Base-by-base conservation (phyloP, 2,888 invertebrate genomes). In the Rhyacophila evoluta region DNA sequence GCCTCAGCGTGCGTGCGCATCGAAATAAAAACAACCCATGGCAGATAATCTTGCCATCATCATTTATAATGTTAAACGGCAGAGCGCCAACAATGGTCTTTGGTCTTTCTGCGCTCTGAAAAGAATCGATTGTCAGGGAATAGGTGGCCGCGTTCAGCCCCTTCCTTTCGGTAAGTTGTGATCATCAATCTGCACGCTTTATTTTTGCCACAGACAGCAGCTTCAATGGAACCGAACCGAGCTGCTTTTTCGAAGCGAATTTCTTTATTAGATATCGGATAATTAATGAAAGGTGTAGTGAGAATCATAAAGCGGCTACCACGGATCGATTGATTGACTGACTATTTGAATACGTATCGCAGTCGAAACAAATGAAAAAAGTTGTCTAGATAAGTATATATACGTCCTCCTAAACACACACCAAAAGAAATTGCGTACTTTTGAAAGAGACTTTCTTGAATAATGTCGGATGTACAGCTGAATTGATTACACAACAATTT, bases 111-210 rank as follows among this genome's bases (percentile, higher is more conserved):
- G 15, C 15, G 15, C 15, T 41, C 12, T 41, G 41, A 41, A 41
- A 41, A 41, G 41, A 41, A 41, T 41, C 41, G 41, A 41, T 41
- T 41, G 41, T 41, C 15, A 41, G 41, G 15, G 41, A 41, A 15
- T 12, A 15, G 15, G 41, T 12, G 41, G 15, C 5, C 15, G 15
- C 6, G 15, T 41, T n/a, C 41, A 38, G 12, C 41, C 41, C 41
- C 41, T 12, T 41, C 41, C 41, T 12, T 41, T 15, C 12, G 41
- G 15, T 15, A 41, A 41, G 15, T 41, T 12, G 41, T 15, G 41
- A 27, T 69, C 69, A 69, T 69, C 29, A 69, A 69, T 69, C 69
- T 69, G 69, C 29, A 12, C 69, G 25, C 69, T 69, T 69, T 69
- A 69, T 69, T 28, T 69, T 69, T 69, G 69, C 69, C 25, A 27